Evolutionary conservation across 2,888 invertebrate genomes (phyloP), one percentile per base, ranked within the genome.

Genomic region (Epinotia demarniana): DNA sequence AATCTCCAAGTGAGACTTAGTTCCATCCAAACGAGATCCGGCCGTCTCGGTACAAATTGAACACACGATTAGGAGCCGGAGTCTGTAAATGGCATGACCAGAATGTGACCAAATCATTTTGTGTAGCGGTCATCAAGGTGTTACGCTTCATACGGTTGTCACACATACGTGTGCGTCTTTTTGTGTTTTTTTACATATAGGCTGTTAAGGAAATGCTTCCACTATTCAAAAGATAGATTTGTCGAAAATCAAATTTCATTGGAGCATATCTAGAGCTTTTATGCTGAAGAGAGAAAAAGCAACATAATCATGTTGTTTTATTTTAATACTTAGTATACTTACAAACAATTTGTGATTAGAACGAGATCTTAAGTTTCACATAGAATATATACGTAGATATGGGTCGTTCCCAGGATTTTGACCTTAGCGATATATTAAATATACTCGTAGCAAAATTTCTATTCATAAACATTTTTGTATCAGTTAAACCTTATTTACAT

Each of bases 31-130:
- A 72, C 72, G 66, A 75, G 72, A 71, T 71, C n/a, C 57, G 70
- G 72, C 72, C 71, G 46, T 60, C 70, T 71, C 53, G 23, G 64
- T 58, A 71, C 71, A 71, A 75, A 71, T 64, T 66, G 75, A 27
- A 61, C 53, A 12, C 19, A 75, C 71, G 49, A 77, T 78, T 70
- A 78, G 43, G 67, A 46, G 46, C 55, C 70, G 43, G 64, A 46
- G 63, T n/a, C 71, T 57, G 69, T 79, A 78, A 78, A 76, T 90
- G 90, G 85, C 88, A 85, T 86, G 86, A 90, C 89, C 89, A 88
- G 86, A 88, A 85, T 90, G 90, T 91, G 91, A 91, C 92, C 89
- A 87, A 92, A 91, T 88, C 88, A 89, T 90, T 91, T 91, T 89
- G 87, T 87, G 87, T 81, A 81, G 86, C 84, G 86, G 88, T 89